Conservation (phyloP, 2,888 invertebrate species). For the Isotomurus palustris region DNA sequence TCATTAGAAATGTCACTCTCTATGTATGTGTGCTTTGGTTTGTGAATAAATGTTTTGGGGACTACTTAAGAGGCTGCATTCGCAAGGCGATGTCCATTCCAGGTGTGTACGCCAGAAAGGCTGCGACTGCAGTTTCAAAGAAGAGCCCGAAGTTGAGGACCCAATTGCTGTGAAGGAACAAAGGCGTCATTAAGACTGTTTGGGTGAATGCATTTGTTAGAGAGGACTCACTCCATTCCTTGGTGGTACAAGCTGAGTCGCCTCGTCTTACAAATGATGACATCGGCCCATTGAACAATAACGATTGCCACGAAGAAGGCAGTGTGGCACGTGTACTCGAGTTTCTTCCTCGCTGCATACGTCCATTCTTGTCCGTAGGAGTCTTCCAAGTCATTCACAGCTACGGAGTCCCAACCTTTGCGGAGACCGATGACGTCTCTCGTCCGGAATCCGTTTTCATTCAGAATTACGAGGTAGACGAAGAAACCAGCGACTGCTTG, state of each 20-base stretch:
- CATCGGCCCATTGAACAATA: slow-evolving; percentile 95
- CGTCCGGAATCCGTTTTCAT: slow-evolving; percentile 97
- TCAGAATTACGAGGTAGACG: slow-evolving; percentile 99
- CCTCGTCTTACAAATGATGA: slow-evolving; percentile 96
- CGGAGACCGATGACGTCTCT: slow-evolving; percentile 83
- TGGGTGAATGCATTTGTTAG: background rate
- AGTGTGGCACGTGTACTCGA: slow-evolving; percentile 96
- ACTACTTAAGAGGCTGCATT: slow-evolving; percentile 43
- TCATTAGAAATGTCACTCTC: too few species aligned
- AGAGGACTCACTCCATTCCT: slow-evolving; percentile 71
- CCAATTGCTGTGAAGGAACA: slow-evolving; percentile 28
- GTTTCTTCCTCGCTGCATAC: slow-evolving; percentile 25
- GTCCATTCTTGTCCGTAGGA: slow-evolving; percentile 98
- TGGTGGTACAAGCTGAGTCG: slow-evolving; percentile 93
- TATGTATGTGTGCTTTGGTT: too few species aligned
- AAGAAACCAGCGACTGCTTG: slow-evolving; percentile 99
- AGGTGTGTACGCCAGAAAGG: slow-evolving; percentile 52
- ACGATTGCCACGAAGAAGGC: slow-evolving; percentile 98
- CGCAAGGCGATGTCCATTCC: slow-evolving; percentile 51
- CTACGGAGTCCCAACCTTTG: slow-evolving; percentile 96
- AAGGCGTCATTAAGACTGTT: background rate
- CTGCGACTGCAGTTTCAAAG: slow-evolving; percentile 51
- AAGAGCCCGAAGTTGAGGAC: slow-evolving; percentile 41
- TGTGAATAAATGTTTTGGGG: too few species aligned
- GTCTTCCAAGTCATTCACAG: slow-evolving; percentile 94